phyloP scores from a whole-genome alignment of 2,113 vertebrate species.

The Microcebus tavaratra region DNA sequence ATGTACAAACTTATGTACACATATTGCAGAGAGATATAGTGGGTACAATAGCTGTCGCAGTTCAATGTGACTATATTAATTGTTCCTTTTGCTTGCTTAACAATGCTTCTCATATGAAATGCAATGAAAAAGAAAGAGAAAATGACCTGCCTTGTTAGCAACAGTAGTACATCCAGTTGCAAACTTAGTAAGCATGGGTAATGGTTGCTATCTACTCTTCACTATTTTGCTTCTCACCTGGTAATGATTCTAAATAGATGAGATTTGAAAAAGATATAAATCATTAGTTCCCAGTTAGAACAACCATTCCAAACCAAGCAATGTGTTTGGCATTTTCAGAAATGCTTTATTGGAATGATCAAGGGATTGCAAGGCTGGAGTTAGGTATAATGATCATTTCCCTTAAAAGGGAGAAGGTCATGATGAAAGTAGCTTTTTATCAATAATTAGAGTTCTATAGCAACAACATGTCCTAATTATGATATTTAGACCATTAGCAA shows the following conservation, averaged over 20 bases:
- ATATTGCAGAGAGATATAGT: background rate
- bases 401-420: conserved; percentile 63
- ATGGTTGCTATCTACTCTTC: background rate
- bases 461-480: conserved; percentile 72
- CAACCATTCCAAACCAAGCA: conserved; percentile 52
- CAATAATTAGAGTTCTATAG: conserved; percentile 75
- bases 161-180: background rate
- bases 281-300: conserved; percentile 56
- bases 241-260: conserved; percentile 28
- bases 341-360: conserved; percentile 67
- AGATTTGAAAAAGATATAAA: conserved; percentile 17
- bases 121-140: background rate
- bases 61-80: background rate
- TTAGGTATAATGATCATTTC: conserved; percentile 72
- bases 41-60: background rate
- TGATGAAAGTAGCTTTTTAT: conserved; percentile 77
- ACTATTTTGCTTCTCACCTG: conserved; percentile 46
- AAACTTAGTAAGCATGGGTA: background rate
- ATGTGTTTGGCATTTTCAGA: conserved; percentile 69
- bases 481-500: conserved; percentile 73
- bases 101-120: background rate
- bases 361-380: conserved; percentile 65
- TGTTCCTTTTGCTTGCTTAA: background rate
- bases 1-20: background rate
- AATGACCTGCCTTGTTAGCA: background rate